A percentile compares a stretch with the other conserved stretches of the same genome.
Evolutionary conservation across 2,113 vertebrate genomes (phyloP).

Genomic region (Pandion haliaetus): DNA sequence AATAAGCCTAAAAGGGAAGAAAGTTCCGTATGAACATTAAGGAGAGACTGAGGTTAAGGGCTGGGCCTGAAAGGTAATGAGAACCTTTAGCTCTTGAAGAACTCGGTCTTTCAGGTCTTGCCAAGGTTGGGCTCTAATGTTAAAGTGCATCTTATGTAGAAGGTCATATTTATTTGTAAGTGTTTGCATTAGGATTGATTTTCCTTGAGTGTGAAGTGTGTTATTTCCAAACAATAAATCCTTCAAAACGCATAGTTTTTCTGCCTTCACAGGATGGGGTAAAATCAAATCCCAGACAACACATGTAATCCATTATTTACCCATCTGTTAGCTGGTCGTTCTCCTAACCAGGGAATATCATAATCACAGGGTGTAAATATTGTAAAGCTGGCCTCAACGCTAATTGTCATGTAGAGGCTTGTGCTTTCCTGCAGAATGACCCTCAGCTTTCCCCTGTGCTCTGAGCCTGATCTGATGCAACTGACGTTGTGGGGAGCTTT

Average conservation of each 20-base stretch:
- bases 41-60: background rate
- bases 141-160: background rate
- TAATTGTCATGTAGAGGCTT: background rate
- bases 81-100: constrained; percentile 9
- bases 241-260: background rate
- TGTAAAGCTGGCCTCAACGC: background rate
- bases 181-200: background rate
- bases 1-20: constrained; percentile 26
- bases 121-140: background rate
- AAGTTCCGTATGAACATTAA: constrained; percentile 33
- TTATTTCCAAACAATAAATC: background rate
- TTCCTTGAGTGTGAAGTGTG: background rate
- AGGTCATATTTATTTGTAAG: background rate
- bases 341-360: background rate
- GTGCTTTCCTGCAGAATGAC: background rate
- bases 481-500: background rate
- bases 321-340: background rate
- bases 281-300: background rate
- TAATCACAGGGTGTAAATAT: background rate
- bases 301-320: background rate
- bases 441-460: background rate
- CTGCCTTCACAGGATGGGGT: background rate
- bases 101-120: background rate
- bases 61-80: constrained; percentile 17
- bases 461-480: background rate